Percentiles rank a stretch among this genome's conserved stretches.
These are phyloP conservation scores for Dascillus cervinus DNA, from an alignment of 2,888 invertebrate species.

Conservation along the genomic window DNA sequence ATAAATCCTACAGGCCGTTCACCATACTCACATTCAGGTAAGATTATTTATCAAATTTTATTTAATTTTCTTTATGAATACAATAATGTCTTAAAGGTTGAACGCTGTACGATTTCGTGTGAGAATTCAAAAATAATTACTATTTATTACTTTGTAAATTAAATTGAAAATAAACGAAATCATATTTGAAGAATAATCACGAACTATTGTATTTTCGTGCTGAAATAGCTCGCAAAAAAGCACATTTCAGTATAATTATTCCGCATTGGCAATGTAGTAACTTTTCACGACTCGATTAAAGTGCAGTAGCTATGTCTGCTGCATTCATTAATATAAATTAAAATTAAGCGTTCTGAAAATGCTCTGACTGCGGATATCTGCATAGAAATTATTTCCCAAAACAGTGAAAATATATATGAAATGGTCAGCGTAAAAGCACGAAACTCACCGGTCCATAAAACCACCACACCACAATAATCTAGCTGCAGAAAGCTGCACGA, in stretches of 20 bases:
- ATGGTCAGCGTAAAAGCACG: too few species aligned
- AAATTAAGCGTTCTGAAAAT: slow-evolving; percentile 13
- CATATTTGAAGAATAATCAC: not conserved
- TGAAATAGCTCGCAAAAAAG: not conserved
- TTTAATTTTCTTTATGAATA: too few species aligned
- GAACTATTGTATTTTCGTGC: too few species aligned
- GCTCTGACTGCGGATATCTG: slow-evolving; percentile 6
- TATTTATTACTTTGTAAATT: not conserved
- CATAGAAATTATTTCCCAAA: slow-evolving; percentile 2
- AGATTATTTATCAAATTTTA: too few species aligned
- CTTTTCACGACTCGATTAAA: slow-evolving; percentile 7
- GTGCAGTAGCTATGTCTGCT: slow-evolving; percentile 13
- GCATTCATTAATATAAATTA: slow-evolving; percentile 21
- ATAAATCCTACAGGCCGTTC: slow-evolving; percentile 81
- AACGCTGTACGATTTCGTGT: too few species aligned
- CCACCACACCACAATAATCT: too few species aligned
- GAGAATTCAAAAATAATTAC: too few species aligned
- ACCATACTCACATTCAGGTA: slow-evolving; percentile 80
- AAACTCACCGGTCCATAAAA: too few species aligned
- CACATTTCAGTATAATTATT: not conserved
- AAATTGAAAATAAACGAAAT: not conserved
- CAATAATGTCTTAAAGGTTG: too few species aligned
- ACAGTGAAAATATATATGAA: too few species aligned
- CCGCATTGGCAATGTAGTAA: slow-evolving; percentile 13
- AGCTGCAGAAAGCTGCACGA: too few species aligned